Percentiles rank a stretch among this genome's conserved stretches.
phyloP scores from a whole-genome alignment of 1,140 invertebrate genomes.

The Lucilia sericata region DNA sequence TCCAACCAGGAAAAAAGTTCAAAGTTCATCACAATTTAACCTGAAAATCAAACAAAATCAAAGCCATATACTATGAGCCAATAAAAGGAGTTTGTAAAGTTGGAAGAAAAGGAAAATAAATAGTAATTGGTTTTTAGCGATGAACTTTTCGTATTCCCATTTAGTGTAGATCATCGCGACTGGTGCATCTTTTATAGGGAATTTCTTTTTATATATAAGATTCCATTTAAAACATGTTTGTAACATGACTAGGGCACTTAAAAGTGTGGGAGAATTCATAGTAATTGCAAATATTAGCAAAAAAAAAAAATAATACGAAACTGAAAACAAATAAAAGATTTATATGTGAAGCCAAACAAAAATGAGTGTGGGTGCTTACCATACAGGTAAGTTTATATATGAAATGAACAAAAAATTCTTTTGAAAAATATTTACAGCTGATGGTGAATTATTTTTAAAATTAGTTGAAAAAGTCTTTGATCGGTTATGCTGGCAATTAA shows the following conservation, averaged over 20 bases:
- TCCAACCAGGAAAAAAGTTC: not conserved
- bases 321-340: not conserved
- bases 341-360: not conserved
- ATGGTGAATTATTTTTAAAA: no score
- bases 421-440: not conserved
- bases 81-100: not conserved
- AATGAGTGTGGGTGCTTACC: not conserved
- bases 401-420: not conserved
- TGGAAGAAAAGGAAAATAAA: not conserved
- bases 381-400: no score
- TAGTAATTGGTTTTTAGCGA: not conserved
- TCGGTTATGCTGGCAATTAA: no score
- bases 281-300: not conserved
- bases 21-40: not conserved
- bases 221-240: not conserved
- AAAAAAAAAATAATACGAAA: not conserved
- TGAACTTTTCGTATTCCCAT: not conserved
- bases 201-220: not conserved
- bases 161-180: not conserved
- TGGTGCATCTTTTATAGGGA: not conserved
- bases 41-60: not conserved
- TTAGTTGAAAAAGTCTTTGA: no score
- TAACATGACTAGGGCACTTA: not conserved
- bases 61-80: not conserved
- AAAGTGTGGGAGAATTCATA: conserved; percentile 19